Percentiles rank a stretch among this genome's conserved stretches.
Evolutionary conservation across 2,113 vertebrate genomes (phyloP).

Genomic region (Meriones unguiculatus): DNA sequence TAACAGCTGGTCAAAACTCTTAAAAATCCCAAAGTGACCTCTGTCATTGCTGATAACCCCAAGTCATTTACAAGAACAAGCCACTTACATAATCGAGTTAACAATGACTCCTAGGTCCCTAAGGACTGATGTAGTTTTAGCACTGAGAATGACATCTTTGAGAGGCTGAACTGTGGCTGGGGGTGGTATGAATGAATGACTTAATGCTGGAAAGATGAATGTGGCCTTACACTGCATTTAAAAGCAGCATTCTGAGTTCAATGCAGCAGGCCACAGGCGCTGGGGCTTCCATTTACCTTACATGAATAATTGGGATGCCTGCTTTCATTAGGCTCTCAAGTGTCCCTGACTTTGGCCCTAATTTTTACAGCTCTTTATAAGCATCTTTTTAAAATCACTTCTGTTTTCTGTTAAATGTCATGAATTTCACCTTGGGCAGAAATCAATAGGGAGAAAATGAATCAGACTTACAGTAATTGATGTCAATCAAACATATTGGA

Average conservation of each 20-base stretch:
- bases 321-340: neutral
- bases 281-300: neutral
- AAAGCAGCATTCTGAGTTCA: neutral
- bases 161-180: neutral
- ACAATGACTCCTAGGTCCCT: neutral
- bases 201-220: neutral
- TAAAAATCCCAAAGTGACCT: neutral
- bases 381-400: constrained; percentile 49
- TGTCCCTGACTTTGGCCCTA: constrained; percentile 34
- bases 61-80: neutral
- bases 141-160: neutral
- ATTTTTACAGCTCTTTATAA: constrained; percentile 59
- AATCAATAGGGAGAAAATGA: constrained; percentile 85
- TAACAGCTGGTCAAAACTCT: neutral
- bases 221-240: neutral
- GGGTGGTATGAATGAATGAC: neutral
- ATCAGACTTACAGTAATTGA: constrained; percentile 85
- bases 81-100: neutral
- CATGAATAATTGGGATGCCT: neutral
- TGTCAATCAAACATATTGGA: constrained; percentile 78
- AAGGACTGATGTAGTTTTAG: neutral
- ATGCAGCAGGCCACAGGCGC: too few species aligned
- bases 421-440: constrained; percentile 76
- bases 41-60: neutral
- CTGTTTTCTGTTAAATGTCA: constrained; percentile 77